These are phyloP conservation scores for Luperina nickerlii DNA, from an alignment of 2,888 invertebrate genomes.

Conservation along the genomic window DNA sequence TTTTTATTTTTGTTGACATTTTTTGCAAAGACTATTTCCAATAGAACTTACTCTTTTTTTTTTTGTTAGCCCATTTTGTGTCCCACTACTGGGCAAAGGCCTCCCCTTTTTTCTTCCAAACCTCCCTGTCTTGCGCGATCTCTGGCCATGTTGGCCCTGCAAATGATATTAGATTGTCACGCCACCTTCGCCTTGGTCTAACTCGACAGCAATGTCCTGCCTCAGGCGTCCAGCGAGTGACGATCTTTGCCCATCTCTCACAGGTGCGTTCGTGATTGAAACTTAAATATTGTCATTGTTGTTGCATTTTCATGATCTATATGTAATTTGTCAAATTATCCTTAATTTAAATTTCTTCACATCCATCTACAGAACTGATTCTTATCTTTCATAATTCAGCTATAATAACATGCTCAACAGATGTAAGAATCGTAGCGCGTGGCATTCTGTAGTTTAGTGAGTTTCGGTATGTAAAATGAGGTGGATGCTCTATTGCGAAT, in stretches of 20 bases:
- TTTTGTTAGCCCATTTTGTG: too few species aligned
- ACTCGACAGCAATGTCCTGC: too few species aligned
- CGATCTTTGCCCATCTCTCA: too few species aligned
- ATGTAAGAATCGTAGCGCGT: background rate
- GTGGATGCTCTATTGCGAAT: background rate
- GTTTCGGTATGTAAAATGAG: background rate
- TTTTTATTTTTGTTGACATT: background rate
- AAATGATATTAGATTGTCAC: too few species aligned
- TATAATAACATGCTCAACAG: background rate
- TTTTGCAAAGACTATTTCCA: background rate
- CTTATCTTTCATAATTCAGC: background rate
- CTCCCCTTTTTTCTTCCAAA: too few species aligned
- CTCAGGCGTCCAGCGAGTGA: too few species aligned
- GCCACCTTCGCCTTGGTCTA: too few species aligned
- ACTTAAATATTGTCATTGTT: background rate
- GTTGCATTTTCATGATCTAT: background rate
- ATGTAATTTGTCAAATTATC: background rate
- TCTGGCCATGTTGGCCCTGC: too few species aligned
- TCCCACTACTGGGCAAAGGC: too few species aligned
- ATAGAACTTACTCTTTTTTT: background rate
- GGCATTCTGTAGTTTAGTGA: background rate
- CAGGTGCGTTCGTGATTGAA: background rate
- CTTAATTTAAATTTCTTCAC: background rate
- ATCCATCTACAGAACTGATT: background rate
- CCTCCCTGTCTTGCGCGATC: too few species aligned